phyloP scores from a whole-genome alignment of 2,888 invertebrate genomes.

The Julus scandinavius region DNA sequence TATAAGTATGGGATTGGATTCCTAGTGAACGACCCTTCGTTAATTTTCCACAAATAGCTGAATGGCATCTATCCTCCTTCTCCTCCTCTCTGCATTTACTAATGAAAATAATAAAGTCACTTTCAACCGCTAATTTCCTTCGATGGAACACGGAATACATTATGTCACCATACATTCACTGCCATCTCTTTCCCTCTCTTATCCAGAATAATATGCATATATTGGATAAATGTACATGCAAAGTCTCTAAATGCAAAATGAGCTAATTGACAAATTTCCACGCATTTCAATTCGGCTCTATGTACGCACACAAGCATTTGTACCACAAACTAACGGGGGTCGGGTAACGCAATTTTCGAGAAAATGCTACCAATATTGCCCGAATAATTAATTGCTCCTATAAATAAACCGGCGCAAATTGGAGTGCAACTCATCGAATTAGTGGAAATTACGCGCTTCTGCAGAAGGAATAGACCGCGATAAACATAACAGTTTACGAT shows the following conservation, averaged over 20 bases:
- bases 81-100: constrained; percentile 49
- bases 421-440: constrained; percentile 49
- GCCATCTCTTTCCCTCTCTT: constrained; percentile 33
- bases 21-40: constrained; percentile 29
- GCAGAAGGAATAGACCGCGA: background rate
- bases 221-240: background rate
- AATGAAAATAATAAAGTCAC: constrained; percentile 54
- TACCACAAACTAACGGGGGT: background rate
- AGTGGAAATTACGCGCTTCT: constrained; percentile 19
- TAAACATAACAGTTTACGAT: background rate
- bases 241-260: background rate
- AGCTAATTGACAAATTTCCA: constrained; percentile 29
- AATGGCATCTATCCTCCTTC: background rate
- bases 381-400: constrained; percentile 47
- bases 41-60: constrained; percentile 32
- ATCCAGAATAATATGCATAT: constrained; percentile 1
- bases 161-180: constrained; percentile 2
- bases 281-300: background rate
- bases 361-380: constrained; percentile 47
- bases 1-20: background rate
- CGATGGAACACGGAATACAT: constrained; percentile 41
- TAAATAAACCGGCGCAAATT: constrained; percentile 50
- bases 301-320: background rate
- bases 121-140: constrained; percentile 48
- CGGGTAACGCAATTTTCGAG: background rate